Base-by-base conservation (phyloP, 2,113 vertebrate species). In the Taurulus bubalis region DNA sequence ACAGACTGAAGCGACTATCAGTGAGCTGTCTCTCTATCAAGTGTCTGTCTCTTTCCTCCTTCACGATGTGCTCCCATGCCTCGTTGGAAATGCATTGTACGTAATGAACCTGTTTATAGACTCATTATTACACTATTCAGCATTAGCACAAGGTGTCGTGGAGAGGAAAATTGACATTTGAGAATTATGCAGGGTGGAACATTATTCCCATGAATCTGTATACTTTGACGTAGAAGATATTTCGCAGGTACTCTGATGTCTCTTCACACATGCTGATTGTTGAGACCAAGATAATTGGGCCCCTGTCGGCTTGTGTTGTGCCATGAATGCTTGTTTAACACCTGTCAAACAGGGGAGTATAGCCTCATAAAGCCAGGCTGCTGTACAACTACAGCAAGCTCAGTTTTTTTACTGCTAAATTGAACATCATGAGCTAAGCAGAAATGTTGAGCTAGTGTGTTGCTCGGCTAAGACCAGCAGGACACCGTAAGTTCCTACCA, bases 51-150 rank as follows among this genome's bases (percentile, higher is more conserved):
- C 70, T 53, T 42, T 58, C 62, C 66, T 28, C 59, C 60, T 80
- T 67, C 72, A 59, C 36, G 18, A 60, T 60, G 71, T 79, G 75
- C 69, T 80, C 58, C 47, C 16, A 3, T 71, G 62, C 60, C 74
- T 90, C 82, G 92, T 90, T 85, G 87, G 64, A 86, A 85, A 82
- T 74, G 82, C 77, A 60, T 75, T 84, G 75, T 45, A 79, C 74
- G 79, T 80, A 90, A 89, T 89, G 85, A 86, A 87, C 72, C 77
- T 79, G 79, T 85, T 87, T 86, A 82, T 86, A 60, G 89, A 68
- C 75, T 79, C 84, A 80, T 91, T 79, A 85, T 85, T 89, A 74
- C 72, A 78, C 69, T 71, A 77, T 78, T 79, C 71, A 73, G 73
- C 53, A 51, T 75, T 78, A 67, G 82, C 65, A 72, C 24, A 28